Evolutionary conservation across 92 coral and sea anemone species (phyloP), one percentile per base, ranked within the genome.

Genomic region (Epizoanthus illoricatus): DNA sequence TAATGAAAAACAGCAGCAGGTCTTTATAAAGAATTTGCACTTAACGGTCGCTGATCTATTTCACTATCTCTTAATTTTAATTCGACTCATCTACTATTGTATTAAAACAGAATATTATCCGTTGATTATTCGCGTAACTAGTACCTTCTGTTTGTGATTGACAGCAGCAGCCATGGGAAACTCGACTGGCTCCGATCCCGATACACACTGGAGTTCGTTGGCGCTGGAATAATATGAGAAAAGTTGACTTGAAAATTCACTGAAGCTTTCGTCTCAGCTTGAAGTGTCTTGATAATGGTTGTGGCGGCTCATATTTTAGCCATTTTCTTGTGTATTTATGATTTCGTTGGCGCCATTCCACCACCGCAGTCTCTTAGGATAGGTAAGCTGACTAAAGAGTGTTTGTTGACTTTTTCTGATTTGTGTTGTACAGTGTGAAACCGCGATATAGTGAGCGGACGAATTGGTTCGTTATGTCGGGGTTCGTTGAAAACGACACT

Each of bases 1-100:
- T 24, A 74, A 74, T 55, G 49, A 33, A 28, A 74, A 56, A 39
- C 73, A 39, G 73, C 73, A 39, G 40, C 73, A 39, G 73, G 43
- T n/a, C 52, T 17, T 73, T 47, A 17, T 28, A 6, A 33, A 74
- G 20, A 74, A 23, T 56, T 11, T 56, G 28, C 45, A 18, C 36
- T 74, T 54, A 56, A 10, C 49, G 65, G 41, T 15, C 9, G 23
- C 20, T 33, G 54, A 69, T 33, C 47, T 36, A 21, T 56, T 23
- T 57, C 63, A 33, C 24, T 58, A 42, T 55, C 80, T 52, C 41
- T 17, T 13, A 36, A 42, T 55, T 66, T 23, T 5, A 52, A 6
- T 54, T 74, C 18, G 20, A 57, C 11, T 33, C 23, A 45, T 33
- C 24, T 33, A 24, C 18, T 16, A 12, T 4, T 5, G 66, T 15